Evolutionary conservation across 2,113 vertebrate genomes (phyloP).

Genomic region (Lasiurus cinereus): DNA sequence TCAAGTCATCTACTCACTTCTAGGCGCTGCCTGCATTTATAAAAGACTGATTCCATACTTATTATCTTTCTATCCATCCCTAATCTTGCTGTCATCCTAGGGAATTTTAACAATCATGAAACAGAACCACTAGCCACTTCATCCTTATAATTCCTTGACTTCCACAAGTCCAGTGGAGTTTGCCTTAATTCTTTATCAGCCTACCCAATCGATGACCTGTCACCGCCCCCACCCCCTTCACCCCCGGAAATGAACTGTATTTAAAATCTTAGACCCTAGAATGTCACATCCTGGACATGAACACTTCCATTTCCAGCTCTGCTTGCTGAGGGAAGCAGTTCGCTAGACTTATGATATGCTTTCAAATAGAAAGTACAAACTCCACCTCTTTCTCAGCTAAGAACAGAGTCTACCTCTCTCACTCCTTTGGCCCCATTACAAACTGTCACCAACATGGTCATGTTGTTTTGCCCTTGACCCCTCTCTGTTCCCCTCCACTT

Average conservation of each 20-base stretch:
- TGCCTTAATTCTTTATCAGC: conserved; percentile 10
- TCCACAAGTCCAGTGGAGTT: background rate
- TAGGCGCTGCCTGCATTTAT: background rate
- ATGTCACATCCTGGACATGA: background rate
- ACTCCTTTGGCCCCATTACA: background rate
- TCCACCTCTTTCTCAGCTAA: background rate
- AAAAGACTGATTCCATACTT: background rate
- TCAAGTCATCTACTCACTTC: background rate
- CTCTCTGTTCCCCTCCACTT: background rate
- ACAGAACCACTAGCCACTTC: background rate
- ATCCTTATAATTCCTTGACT: background rate
- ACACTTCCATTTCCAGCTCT: background rate
- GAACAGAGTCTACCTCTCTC: background rate
- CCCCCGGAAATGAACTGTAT: background rate
- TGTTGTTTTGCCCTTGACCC: background rate
- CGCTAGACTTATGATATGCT: background rate
- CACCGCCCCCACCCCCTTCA: background rate
- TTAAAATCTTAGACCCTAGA: background rate
- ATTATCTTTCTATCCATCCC: background rate
- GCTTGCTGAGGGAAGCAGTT: background rate
- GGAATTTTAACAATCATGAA: background rate
- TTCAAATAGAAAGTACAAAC: background rate
- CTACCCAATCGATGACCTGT: background rate
- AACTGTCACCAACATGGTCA: background rate
- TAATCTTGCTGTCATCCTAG: background rate